These are phyloP conservation scores for Ridgeia piscesae DNA, from an alignment of 1,140 invertebrate genomes.

Conservation along the genomic window DNA sequence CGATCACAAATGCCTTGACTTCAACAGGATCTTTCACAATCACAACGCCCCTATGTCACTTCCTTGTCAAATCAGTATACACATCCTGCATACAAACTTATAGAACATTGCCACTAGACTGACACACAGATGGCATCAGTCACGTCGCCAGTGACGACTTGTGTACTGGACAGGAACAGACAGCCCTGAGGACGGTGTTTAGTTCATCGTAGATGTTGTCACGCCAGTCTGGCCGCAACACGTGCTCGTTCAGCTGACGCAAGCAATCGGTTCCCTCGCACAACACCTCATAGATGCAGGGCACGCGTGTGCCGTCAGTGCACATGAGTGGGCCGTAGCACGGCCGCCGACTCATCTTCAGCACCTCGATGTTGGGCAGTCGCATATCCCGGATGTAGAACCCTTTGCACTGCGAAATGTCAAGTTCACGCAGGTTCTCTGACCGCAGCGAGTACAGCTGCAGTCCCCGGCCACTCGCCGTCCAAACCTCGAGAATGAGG, in stretches of 20 bases:
- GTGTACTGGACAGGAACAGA: conserved; percentile 47
- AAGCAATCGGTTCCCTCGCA: conserved; percentile 41
- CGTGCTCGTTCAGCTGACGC: conserved; percentile 46
- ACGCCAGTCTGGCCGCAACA: conserved; percentile 42
- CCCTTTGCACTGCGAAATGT: conserved; percentile 49
- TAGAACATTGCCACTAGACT: not conserved
- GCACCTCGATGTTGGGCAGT: conserved; percentile 42
- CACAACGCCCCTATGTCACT: not conserved
- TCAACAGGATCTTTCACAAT: not conserved
- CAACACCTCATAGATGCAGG: conserved; percentile 47
- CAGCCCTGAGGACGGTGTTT: conserved; percentile 44
- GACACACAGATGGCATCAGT: not conserved
- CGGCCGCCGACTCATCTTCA: conserved; percentile 43
- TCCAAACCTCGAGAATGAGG: conserved; percentile 51
- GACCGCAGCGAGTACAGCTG: conserved; percentile 39
- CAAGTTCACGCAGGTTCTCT: conserved; percentile 44
- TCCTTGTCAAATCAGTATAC: not conserved
- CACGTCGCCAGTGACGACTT: conserved; percentile 27
- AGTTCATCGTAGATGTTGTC: conserved; percentile 33
- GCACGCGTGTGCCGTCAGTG: conserved; percentile 39
- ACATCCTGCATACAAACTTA: too few relatives aligned
- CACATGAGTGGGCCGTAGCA: conserved; percentile 46
- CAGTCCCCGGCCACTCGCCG: conserved; percentile 44
- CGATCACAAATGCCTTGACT: not conserved
- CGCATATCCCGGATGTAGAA: conserved; percentile 44